Conservation (phyloP, 2,113 vertebrate genomes). For the Rhadina sibilatrix region DNA sequence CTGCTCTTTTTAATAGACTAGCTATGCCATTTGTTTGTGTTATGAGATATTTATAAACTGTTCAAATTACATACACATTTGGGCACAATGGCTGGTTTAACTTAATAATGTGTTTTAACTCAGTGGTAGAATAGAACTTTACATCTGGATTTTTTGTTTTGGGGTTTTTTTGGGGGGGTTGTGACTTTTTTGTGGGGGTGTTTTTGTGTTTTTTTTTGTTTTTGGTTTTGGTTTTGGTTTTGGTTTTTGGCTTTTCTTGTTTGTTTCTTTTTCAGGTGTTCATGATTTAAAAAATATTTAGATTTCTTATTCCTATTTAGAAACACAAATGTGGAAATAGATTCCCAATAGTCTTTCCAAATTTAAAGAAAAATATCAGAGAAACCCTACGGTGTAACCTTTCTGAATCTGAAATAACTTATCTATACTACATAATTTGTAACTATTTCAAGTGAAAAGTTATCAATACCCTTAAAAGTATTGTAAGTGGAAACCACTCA, state of each 20-base stretch:
- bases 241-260: neutral
- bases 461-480: neutral
- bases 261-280: neutral
- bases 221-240: neutral
- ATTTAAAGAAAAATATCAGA: neutral
- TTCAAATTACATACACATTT: neutral
- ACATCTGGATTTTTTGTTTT: neutral
- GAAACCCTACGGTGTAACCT: neutral
- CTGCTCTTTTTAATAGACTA: neutral
- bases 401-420: neutral
- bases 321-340: neutral
- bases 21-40: neutral
- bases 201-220: neutral
- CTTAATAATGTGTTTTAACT: neutral
- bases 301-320: neutral
- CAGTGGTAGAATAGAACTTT: neutral
- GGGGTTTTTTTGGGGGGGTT: accelerated
- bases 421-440: neutral
- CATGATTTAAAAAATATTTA: neutral
- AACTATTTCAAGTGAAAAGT: neutral
- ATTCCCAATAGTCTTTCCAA: neutral
- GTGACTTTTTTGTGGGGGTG: neutral
- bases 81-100: neutral
- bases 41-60: neutral
- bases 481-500: neutral